A percentile compares a stretch with the other conserved stretches of the same genome.
phyloP scores from a whole-genome alignment of 2,113 vertebrate genomes.

The Ariopsis seemanni region DNA sequence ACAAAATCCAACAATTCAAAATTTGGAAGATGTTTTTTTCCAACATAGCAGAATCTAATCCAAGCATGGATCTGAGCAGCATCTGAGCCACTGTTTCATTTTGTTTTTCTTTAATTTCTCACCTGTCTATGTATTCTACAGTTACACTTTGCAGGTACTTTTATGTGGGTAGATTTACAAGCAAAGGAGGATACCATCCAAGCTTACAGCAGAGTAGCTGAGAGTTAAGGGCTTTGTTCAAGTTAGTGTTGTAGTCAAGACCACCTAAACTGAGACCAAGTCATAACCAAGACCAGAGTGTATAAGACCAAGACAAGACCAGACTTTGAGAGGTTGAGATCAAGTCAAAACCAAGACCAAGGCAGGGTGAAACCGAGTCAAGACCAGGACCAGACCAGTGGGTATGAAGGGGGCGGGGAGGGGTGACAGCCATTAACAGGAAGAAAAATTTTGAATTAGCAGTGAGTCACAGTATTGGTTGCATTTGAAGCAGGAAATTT shows the following conservation, averaged over 20 bases:
- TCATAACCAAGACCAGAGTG: too few relatives aligned
- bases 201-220: not conserved
- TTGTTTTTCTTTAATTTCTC: not conserved
- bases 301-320: too few relatives aligned
- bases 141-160: not conserved
- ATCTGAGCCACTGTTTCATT: not conserved
- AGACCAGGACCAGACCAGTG: too few relatives aligned
- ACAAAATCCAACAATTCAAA: not conserved
- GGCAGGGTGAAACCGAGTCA: too few relatives aligned
- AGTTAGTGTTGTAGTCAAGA: not conserved
- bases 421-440: too few relatives aligned
- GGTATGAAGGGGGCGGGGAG: too few relatives aligned
- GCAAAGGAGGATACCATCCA: not conserved
- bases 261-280: too few relatives aligned
- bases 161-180: not conserved
- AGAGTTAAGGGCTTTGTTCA: not conserved
- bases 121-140: not conserved
- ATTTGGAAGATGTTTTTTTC: not conserved
- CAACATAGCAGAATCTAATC: not conserved
- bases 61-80: not conserved
- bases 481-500: too few relatives aligned
- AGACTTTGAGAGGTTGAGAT: too few relatives aligned
- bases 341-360: too few relatives aligned
- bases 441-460: too few relatives aligned
- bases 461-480: too few relatives aligned